Percentiles rank a stretch among this genome's conserved stretches.
These are phyloP conservation scores for Tor tambroides DNA, from an alignment of 2,113 vertebrate genomes.

Conservation along the genomic window DNA sequence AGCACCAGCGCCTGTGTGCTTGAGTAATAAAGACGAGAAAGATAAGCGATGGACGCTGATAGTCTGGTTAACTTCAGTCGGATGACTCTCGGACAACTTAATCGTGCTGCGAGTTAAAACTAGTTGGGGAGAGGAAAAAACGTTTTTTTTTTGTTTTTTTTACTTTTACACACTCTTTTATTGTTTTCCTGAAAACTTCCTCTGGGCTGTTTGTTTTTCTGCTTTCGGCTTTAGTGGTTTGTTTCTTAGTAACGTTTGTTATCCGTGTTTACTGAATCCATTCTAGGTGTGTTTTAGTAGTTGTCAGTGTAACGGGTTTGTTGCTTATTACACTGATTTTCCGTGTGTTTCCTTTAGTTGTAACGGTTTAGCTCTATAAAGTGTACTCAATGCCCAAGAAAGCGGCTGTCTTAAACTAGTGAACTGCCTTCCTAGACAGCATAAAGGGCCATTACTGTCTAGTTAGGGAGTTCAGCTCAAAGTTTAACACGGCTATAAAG, in stretches of 20 bases:
- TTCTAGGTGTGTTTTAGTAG: neutral
- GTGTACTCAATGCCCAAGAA: neutral
- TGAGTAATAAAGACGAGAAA: neutral
- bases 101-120: neutral
- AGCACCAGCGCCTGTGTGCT: neutral
- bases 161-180: neutral
- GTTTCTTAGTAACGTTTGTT: neutral
- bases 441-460: neutral
- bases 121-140: neutral
- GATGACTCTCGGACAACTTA: neutral
- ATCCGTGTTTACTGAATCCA: neutral
- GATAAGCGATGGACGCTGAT: neutral
- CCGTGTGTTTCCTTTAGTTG: neutral
- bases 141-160: neutral
- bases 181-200: neutral
- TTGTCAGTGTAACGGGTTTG: neutral
- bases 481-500: neutral
- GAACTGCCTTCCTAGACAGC: neutral
- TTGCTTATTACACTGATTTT: neutral
- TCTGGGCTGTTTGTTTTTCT: slow-evolving; percentile 14
- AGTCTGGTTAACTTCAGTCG: neutral
- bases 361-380: neutral
- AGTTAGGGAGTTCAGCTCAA: neutral
- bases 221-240: neutral
- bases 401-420: neutral